A percentile compares a stretch with the other conserved stretches of the same genome.
Conservation (phyloP, 2,888 invertebrate genomes). For the Lottia gigantea region DNA sequence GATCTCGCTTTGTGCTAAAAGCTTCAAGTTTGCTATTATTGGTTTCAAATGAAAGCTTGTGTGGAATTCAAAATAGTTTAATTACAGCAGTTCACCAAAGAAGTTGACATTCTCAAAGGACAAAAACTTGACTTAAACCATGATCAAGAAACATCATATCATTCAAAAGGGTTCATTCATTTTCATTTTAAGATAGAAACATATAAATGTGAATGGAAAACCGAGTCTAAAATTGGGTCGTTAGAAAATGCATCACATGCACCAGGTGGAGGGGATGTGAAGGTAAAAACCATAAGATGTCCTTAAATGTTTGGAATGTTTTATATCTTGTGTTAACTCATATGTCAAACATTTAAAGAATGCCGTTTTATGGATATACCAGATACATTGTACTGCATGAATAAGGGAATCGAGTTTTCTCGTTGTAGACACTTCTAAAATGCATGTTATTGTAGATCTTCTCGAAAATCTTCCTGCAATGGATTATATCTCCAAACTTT, state of each 20-base stretch:
- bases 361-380: not conserved
- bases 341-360: not conserved
- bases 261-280: constrained; percentile 49
- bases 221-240: constrained; percentile 44
- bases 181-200: constrained; percentile 23
- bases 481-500: too few species aligned
- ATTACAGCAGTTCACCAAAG: too few species aligned
- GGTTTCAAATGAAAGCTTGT: too few species aligned
- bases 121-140: too few species aligned
- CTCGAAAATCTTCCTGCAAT: too few species aligned
- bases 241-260: constrained; percentile 45
- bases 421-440: too few species aligned
- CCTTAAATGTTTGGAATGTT: constrained; percentile 1
- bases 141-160: too few species aligned
- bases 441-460: too few species aligned
- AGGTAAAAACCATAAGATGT: constrained; percentile 35
- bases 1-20: not conserved
- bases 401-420: too few species aligned
- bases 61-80: too few species aligned
- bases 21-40: constrained; percentile 2
- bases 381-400: not conserved
- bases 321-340: not conserved
- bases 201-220: constrained; percentile 40
- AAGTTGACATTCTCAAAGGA: too few species aligned
- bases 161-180: too few species aligned